Evolutionary conservation across 2,888 invertebrate genomes (phyloP), one percentile per base, ranked within the genome.

Genomic region (Mythimna impura): DNA sequence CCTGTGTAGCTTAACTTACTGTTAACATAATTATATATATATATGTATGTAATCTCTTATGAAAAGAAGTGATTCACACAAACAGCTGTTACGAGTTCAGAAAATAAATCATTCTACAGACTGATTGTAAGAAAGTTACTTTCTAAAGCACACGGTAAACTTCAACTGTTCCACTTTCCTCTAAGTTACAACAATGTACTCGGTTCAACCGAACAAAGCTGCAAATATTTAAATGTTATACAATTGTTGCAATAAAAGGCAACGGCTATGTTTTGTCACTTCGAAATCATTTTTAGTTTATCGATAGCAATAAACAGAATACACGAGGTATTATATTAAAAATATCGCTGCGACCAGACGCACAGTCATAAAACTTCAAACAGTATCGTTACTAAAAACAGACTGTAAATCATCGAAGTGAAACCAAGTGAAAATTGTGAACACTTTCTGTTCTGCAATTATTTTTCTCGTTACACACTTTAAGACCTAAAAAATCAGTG

Each of bases 401-500:
- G 14, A 9, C 47, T 1, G 34, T 71, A 65, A 77, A 79, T 58
- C 40, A 2, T 36, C 12, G 17, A 74, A 63, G 47, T 25, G 2
- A 64, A 66, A 40, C 47, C 47, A 14, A 47, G 17, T 47, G 47
- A 5, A 17, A 47, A 20, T 3, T 14, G 17, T 20, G 57, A 69
- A 57, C 12, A 25, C 25, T 25, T 25, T 25, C 25, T 25, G 25
- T 25, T 25, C 25, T 25, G 2, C 25, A 25, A 25, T 25, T 25
- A 25, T 25, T 25, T 25, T 25, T 25, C 25, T 25, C 25, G 25
- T 25, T 25, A 25, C 25, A 25, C 25, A 25, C 25, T 25, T 1
- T 25, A 61, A 22, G 65, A 83, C 62, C 68, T 75, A 72, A 34
- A 80, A 71, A 83, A 66, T 60, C 61, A 76, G 47, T 62, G 55